Base-by-base conservation (phyloP, 1,140 invertebrate species). In the Anthonomus grandis region DNA sequence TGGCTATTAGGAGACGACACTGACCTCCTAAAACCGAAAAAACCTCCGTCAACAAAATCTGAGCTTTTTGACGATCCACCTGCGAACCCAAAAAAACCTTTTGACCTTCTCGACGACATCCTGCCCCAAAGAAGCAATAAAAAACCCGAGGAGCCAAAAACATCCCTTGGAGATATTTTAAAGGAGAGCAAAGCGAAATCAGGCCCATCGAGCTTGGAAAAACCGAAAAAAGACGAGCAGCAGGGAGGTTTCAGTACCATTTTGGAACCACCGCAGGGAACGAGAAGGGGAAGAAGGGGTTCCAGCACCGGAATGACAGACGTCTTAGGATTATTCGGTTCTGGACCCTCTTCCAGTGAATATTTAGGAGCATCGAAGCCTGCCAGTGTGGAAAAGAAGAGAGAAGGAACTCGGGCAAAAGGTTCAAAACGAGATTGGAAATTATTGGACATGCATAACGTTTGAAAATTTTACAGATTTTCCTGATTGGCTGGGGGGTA, bases 91-190 rank as follows among this genome's bases (percentile, higher is more conserved):
- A 62, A 53, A 49, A 53, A 55, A 18, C 49, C 63, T 12, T 59
- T 58, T 4, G 57, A 62, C 13, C 31, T 70, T 9, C 49, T 71
- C n/a, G 70, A 73, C 17, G 64, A 64, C 44, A 64, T 73, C 23
- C 54, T 70, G 27, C 51, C 57, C 19, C 52, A 37, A 42, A 55
- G 51, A 42, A 54, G 46, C 17, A n/a, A n/a, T n/a, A 22, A 22
- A 23, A 69, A 60, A 50, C 25, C 48, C 57, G 54, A 60, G 59
- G 24, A 47, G 45, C 66, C 62, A 41, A 64, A 66, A 63, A 37
- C 54, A 12, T 41, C 62, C 34, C 62, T 71, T 41, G 68, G 68
- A 34, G 68, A 70, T 57, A 65, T 70, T 46, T 48, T 70, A 8
- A 64, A 64, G 59, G 66, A 64, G 18, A 70, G 64, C 44, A 68